Percentiles rank a stretch among this genome's conserved stretches.
phyloP scores from a whole-genome alignment of 2,797 vertebrate species.

The Sarcoramphus papa region DNA sequence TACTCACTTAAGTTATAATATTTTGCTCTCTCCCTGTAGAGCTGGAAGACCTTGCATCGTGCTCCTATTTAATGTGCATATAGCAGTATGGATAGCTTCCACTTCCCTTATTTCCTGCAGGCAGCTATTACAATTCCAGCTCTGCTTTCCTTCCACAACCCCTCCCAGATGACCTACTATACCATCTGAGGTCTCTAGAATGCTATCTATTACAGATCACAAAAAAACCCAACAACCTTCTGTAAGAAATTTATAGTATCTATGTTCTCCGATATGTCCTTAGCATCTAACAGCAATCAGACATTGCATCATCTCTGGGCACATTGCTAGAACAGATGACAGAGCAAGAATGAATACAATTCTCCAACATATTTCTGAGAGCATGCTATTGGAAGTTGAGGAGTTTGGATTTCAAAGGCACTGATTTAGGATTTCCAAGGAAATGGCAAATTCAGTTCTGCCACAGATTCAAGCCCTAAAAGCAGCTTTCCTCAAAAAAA shows the following conservation, averaged over 20 bases:
- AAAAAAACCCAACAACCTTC: background rate
- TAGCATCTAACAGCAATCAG: background rate
- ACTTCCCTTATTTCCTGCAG: background rate
- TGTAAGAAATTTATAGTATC: background rate
- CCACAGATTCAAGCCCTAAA: background rate
- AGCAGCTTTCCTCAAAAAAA: background rate
- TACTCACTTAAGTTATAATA: background rate
- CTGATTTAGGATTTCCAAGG: background rate
- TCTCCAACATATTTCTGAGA: background rate
- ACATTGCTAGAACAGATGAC: background rate
- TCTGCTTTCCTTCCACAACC: background rate
- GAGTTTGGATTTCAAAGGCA: background rate
- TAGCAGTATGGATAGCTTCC: background rate
- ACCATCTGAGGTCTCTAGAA: background rate
- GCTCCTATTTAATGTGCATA: background rate
- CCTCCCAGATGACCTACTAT: background rate
- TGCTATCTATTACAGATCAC: background rate
- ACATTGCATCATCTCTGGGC: background rate
- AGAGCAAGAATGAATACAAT: background rate
- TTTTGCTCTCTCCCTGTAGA: background rate
- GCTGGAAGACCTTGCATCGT: background rate
- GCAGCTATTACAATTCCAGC: background rate
- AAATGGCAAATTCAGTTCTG: background rate
- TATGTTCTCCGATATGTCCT: background rate
- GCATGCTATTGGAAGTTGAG: background rate